Evolutionary conservation across 2,113 vertebrate species (phyloP).

Genomic region (Hemiscyllium ocellatum): DNA sequence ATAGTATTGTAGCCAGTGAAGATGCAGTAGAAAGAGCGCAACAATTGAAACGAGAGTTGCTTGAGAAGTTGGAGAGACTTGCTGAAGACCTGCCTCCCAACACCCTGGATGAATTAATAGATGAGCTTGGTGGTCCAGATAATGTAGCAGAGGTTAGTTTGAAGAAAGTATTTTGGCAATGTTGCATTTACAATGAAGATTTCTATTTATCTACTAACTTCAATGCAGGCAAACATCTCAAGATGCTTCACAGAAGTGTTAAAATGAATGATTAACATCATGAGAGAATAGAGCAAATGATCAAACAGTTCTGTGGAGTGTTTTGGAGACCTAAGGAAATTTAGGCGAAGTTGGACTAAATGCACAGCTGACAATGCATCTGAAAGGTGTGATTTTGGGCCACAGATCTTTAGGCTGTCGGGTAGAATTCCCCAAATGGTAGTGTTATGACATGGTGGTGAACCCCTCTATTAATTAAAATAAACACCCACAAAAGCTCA

Average conservation of each 20-base stretch:
- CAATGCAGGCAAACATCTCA: background rate
- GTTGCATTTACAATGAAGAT: background rate
- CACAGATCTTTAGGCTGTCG: too few relatives aligned
- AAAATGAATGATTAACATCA: background rate
- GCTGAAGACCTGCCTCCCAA: slow-evolving; percentile 88
- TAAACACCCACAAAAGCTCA: too few relatives aligned
- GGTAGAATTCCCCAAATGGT: too few relatives aligned
- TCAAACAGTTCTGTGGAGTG: background rate
- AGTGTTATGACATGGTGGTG: too few relatives aligned
- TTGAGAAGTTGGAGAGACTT: slow-evolving; percentile 83
- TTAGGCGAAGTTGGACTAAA: background rate
- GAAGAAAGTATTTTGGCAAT: background rate
- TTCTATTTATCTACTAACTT: background rate
- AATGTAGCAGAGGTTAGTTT: slow-evolving; percentile 88
- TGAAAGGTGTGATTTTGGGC: too few relatives aligned
- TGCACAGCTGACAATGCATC: background rate
- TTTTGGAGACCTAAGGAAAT: background rate
- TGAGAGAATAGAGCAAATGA: background rate
- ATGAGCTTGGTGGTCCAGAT: slow-evolving; percentile 91
- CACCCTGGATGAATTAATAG: slow-evolving; percentile 92
- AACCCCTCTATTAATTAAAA: too few relatives aligned
- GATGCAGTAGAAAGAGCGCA: slow-evolving; percentile 92
- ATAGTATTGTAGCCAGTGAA: slow-evolving; percentile 81
- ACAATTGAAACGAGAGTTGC: slow-evolving; percentile 85
- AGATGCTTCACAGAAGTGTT: background rate